Conservation (phyloP, 2,888 invertebrate species). For the Electrophaes corylata region DNA sequence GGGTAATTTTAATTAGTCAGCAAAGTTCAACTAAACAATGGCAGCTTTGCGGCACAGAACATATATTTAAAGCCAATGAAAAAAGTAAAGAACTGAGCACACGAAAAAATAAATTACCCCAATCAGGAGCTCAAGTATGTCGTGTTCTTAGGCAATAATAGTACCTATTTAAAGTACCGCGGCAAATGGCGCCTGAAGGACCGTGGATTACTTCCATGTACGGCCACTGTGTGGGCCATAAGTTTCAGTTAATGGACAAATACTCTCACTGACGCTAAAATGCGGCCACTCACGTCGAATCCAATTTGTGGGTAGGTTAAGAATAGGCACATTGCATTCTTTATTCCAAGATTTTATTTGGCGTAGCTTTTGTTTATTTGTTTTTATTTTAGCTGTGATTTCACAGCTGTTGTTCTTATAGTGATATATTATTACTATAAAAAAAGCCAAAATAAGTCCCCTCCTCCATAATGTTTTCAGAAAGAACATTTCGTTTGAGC, state of each 20-base stretch:
- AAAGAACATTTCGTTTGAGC: no score
- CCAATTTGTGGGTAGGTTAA: slow-evolving; percentile 21
- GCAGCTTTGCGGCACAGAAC: neutral
- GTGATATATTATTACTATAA: no score
- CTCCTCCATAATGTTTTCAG: no score
- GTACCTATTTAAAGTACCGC: slow-evolving; percentile 18
- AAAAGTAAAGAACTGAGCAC: slow-evolving; percentile 4
- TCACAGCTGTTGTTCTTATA: neutral
- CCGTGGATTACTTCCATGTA: slow-evolving; percentile 41
- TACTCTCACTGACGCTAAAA: slow-evolving; percentile 42
- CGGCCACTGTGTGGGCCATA: slow-evolving; percentile 47
- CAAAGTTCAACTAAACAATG: neutral
- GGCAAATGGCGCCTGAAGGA: slow-evolving; percentile 21
- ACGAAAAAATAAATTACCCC: slow-evolving; percentile 28
- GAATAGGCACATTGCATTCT: slow-evolving; percentile 9
- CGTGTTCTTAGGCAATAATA: slow-evolving; percentile 18
- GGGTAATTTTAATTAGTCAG: slow-evolving; percentile 1
- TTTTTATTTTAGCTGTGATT: neutral
- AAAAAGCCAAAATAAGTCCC: no score
- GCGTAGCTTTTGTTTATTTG: neutral
- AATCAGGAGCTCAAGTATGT: slow-evolving; percentile 23
- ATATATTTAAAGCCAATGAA: slow-evolving; percentile 1
- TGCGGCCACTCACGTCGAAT: slow-evolving; percentile 25
- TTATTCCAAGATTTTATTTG: slow-evolving; percentile 4
- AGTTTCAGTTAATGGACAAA: slow-evolving; percentile 54